These are phyloP conservation scores for Channallabes apus DNA, from an alignment of 2,797 vertebrate species.

Conservation along the genomic window DNA sequence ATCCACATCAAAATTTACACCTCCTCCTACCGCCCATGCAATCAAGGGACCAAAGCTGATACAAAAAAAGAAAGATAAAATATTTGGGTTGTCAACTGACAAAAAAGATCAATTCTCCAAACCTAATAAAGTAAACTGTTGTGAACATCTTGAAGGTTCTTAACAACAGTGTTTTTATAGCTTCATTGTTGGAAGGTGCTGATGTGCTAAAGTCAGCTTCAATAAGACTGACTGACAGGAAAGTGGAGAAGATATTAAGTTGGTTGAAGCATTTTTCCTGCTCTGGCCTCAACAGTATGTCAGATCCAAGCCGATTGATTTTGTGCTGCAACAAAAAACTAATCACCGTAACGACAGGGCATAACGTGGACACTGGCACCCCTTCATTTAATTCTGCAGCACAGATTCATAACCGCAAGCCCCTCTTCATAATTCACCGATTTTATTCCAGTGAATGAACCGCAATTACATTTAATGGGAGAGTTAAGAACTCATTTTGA, in stretches of 20 bases:
- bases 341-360: slow-evolving; percentile 55
- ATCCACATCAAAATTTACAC: slow-evolving; percentile 20
- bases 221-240: not conserved
- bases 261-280: not conserved
- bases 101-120: not conserved
- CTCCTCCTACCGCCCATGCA: not conserved
- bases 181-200: not conserved
- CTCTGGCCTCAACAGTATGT: not conserved
- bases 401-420: slow-evolving; percentile 65
- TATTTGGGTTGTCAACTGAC: no score
- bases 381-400: slow-evolving; percentile 54
- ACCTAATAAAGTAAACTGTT: not conserved
- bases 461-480: slow-evolving; percentile 80
- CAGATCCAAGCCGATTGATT: slow-evolving; percentile 36
- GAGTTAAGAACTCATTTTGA: slow-evolving; percentile 79
- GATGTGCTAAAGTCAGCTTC: not conserved
- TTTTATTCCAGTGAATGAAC: slow-evolving; percentile 72
- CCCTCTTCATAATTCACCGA: slow-evolving; percentile 70
- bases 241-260: not conserved
- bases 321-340: slow-evolving; percentile 51
- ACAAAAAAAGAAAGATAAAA: not conserved
- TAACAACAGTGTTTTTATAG: not conserved
- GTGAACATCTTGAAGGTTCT: not conserved
- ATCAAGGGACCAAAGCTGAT: not conserved
- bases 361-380: slow-evolving; percentile 38